Percentiles rank a stretch among this genome's conserved stretches.
These are phyloP conservation scores for Epinotia brunnichana DNA, from an alignment of 2,888 invertebrate species.

Conservation along the genomic window DNA sequence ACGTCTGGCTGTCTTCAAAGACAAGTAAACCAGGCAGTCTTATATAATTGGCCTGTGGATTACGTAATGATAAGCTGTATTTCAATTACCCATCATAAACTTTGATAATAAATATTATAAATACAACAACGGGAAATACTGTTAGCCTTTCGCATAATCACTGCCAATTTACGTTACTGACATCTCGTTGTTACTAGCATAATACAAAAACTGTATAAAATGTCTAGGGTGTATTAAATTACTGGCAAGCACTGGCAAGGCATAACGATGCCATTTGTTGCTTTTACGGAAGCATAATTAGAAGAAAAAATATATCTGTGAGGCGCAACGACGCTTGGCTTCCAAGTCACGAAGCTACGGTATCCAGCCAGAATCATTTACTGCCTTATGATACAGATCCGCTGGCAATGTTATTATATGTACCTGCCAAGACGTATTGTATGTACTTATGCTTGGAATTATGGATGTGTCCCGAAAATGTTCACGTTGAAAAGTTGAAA, in stretches of 20 bases:
- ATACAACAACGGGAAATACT: too few relatives aligned
- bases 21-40: background rate
- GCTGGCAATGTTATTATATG: conserved; percentile 16
- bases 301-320: conserved; percentile 32
- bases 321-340: conserved; percentile 17
- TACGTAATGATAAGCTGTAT: background rate
- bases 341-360: conserved; percentile 35
- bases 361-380: conserved; percentile 43
- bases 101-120: background rate
- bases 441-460: background rate
- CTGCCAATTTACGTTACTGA: too few relatives aligned
- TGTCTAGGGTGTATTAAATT: background rate
- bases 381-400: conserved; percentile 34
- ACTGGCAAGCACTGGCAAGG: conserved; percentile 1
- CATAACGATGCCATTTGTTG: conserved; percentile 28
- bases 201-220: background rate
- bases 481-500: background rate
- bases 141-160: too few relatives aligned
- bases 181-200: too few relatives aligned
- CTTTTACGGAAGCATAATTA: conserved; percentile 37
- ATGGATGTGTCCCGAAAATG: background rate
- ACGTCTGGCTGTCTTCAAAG: background rate
- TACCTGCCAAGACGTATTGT: background rate
- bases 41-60: background rate
- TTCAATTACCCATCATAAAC: background rate